Percentiles rank a stretch among this genome's conserved stretches.
Evolutionary conservation across 2,113 vertebrate species (phyloP).

Genomic region (Boleophthalmus pectinirostris): DNA sequence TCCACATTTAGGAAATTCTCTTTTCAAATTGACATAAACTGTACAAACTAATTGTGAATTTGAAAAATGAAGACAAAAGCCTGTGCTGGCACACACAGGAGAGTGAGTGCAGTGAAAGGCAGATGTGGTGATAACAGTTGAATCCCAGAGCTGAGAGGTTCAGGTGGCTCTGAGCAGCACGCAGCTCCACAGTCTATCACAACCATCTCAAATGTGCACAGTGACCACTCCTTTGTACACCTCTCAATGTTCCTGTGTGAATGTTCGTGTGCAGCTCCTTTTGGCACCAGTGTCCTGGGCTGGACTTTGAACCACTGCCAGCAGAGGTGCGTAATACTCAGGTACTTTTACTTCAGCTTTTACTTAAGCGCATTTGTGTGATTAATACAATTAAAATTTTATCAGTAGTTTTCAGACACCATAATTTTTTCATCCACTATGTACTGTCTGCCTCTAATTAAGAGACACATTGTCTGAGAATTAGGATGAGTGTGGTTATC

Average conservation of each 20-base stretch:
- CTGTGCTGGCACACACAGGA: background rate
- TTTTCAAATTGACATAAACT: background rate
- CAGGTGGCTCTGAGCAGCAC: slow-evolving; percentile 5
- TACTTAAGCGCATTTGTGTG: too few species aligned
- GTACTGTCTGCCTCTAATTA: too few species aligned
- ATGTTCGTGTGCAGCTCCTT: background rate
- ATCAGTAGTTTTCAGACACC: too few species aligned
- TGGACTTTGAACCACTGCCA: slow-evolving; percentile 3
- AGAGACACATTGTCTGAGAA: too few species aligned
- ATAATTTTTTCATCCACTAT: too few species aligned
- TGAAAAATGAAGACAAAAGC: slow-evolving; percentile 6
- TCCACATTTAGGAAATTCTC: background rate
- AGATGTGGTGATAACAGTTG: background rate
- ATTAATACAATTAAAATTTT: too few species aligned
- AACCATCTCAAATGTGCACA: background rate
- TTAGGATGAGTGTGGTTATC: too few species aligned
- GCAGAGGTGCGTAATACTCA: too few species aligned
- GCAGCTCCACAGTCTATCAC: background rate
- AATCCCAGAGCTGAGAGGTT: background rate
- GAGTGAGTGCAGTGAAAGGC: slow-evolving; percentile 2
- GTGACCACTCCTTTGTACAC: background rate
- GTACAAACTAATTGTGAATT: background rate
- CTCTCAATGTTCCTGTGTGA: background rate
- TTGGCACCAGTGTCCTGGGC: slow-evolving; percentile 4
- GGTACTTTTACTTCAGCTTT: too few species aligned